Percentiles rank a stretch among this genome's conserved stretches.
Conservation (phyloP, 2,888 invertebrate species). For the Chloroclystis v-ata region DNA sequence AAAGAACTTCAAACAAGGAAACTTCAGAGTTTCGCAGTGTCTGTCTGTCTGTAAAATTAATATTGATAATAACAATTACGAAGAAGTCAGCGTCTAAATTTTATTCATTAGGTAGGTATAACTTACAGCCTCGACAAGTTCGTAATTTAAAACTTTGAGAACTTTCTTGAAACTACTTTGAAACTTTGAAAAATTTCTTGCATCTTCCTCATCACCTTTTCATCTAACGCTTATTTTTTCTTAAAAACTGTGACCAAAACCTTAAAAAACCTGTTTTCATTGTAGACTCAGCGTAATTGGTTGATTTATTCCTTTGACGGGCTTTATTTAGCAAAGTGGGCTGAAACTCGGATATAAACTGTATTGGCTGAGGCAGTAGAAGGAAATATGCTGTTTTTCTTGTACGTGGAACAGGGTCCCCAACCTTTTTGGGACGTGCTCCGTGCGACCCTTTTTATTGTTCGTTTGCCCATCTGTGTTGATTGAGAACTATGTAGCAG, state of each 20-base stretch:
- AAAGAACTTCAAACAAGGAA: too few species aligned
- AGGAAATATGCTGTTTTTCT: constrained; percentile 28
- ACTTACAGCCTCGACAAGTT: too few species aligned
- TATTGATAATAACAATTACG: too few species aligned
- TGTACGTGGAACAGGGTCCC: constrained; percentile 20
- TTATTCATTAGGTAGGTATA: too few species aligned
- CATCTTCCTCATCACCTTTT: too few species aligned
- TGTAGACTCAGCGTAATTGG: constrained; percentile 23
- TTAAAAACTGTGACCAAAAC: background rate
- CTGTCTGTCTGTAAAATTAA: too few species aligned
- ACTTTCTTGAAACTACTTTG: too few species aligned
- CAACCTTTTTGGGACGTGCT: constrained; percentile 18
- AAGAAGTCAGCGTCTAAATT: too few species aligned
- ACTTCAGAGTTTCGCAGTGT: too few species aligned
- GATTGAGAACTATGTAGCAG: constrained; percentile 13
- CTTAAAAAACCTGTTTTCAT: background rate
- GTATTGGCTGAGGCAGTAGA: constrained; percentile 30
- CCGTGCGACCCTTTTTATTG: constrained; percentile 19
- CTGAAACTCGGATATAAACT: constrained; percentile 33
- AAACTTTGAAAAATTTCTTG: too few species aligned
- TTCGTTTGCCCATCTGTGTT: constrained; percentile 16
- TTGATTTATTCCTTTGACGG: constrained; percentile 32
- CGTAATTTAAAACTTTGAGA: too few species aligned
- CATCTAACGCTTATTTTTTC: too few species aligned
- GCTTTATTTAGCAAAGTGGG: constrained; percentile 30